These are phyloP conservation scores for Cephus rjabovi DNA, from an alignment of 2,888 invertebrate species.

Conservation along the genomic window DNA sequence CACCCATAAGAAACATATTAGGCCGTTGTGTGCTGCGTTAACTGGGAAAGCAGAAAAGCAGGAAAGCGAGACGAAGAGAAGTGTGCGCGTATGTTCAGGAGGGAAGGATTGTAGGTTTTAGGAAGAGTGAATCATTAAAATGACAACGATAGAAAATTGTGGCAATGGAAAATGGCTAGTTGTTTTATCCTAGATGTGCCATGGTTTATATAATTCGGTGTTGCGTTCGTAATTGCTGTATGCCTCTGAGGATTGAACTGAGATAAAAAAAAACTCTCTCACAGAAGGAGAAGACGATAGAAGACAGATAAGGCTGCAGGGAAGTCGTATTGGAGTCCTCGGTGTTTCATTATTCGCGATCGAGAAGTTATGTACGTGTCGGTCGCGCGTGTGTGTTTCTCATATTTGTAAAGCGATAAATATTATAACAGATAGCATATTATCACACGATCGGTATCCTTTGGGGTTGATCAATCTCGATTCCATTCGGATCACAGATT, in stretches of 20 bases:
- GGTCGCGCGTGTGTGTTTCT: conserved; percentile 3
- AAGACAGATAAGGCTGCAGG: not conserved
- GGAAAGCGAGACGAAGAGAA: not conserved
- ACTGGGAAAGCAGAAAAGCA: not conserved
- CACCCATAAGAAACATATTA: not conserved
- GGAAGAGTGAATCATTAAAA: not conserved
- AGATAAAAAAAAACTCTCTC: not conserved
- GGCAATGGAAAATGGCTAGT: not conserved
- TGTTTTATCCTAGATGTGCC: conserved; percentile 45
- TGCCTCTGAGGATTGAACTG: conserved; percentile 16
- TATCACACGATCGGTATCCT: conserved; percentile 4
- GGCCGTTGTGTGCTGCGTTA: not conserved
- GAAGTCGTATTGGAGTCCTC: not conserved
- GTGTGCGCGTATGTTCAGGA: too few relatives aligned
- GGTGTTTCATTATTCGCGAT: not conserved
- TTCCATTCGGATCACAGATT: not conserved
- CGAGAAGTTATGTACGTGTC: not conserved
- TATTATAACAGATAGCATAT: conserved; percentile 11
- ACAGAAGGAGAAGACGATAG: not conserved
- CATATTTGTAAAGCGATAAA: conserved; percentile 5
- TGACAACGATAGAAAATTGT: not conserved
- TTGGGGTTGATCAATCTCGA: not conserved
- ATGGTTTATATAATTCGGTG: conserved; percentile 40
- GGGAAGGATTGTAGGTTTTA: not conserved
- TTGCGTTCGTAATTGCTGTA: conserved; percentile 34